phyloP scores from a whole-genome alignment of 1,140 invertebrate genomes.

The Nomia melanderi region DNA sequence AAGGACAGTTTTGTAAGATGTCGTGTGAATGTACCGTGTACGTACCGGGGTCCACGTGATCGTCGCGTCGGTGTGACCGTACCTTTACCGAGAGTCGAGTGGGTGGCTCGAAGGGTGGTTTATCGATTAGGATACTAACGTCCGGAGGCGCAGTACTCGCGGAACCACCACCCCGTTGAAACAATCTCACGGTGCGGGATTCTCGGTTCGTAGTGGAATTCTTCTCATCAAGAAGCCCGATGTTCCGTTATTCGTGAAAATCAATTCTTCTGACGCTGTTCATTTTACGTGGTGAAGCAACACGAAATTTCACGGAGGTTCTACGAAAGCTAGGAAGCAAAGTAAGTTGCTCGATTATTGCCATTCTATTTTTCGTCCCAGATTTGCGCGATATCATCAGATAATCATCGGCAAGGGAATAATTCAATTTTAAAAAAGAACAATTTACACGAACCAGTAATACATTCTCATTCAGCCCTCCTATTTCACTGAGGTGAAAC shows the following conservation, averaged over 20 bases:
- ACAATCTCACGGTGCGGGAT: conserved; percentile 43
- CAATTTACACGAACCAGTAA: too few relatives aligned
- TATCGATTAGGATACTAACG: conserved; percentile 75
- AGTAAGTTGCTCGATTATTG: conserved; percentile 33
- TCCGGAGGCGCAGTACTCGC: conserved; percentile 76
- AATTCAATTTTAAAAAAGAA: too few relatives aligned
- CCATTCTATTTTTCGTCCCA: too few relatives aligned
- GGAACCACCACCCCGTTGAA: conserved; percentile 76
- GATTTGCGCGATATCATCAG: too few relatives aligned
- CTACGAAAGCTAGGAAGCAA: conserved; percentile 11
- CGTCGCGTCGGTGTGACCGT: conserved; percentile 51
- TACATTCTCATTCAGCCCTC: too few relatives aligned
- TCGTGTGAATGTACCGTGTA: background rate
- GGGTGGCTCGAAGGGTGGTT: conserved; percentile 70
- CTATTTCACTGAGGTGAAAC: too few relatives aligned
- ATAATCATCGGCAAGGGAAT: too few relatives aligned
- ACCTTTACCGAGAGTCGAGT: conserved; percentile 65
- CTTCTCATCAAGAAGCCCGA: conserved; percentile 6
- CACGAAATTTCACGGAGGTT: conserved; percentile 10
- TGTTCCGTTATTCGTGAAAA: conserved; percentile 25
- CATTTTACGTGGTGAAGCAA: background rate
- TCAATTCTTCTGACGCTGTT: background rate
- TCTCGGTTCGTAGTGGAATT: conserved; percentile 19
- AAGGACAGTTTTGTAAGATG: too few relatives aligned
- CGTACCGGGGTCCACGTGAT: conserved; percentile 23